Evolutionary conservation across 2,888 invertebrate genomes (phyloP).

Genomic region (Cephus sareptanus): DNA sequence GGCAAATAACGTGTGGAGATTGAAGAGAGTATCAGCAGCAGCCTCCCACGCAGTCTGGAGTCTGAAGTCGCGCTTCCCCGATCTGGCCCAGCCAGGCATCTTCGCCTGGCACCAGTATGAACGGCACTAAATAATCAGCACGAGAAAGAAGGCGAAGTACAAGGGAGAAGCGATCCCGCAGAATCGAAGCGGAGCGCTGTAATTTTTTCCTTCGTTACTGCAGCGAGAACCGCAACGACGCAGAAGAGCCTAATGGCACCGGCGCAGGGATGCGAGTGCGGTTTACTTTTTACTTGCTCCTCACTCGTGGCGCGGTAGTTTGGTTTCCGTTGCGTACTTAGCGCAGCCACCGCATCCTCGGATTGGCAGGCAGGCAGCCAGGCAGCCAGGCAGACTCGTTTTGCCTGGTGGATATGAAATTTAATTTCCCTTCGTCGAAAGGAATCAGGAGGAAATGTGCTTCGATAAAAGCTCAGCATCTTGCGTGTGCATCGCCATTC

Average conservation of each 20-base stretch:
- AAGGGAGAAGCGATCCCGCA: no score
- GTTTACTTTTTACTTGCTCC: conserved; percentile 22
- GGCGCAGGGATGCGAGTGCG: conserved; percentile 15
- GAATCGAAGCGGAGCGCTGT: no score
- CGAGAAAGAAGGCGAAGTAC: no score
- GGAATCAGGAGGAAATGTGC: background rate
- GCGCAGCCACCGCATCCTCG: background rate
- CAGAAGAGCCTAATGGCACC: background rate
- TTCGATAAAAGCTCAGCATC: no score
- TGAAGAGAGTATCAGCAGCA: conserved; percentile 55
- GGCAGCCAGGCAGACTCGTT: background rate
- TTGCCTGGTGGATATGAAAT: conserved; percentile 39
- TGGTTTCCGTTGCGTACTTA: conserved; percentile 19
- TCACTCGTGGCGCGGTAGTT: conserved; percentile 28
- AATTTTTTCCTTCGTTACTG: no score
- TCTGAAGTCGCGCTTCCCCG: background rate
- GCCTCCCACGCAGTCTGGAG: conserved; percentile 43
- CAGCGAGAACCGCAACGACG: no score
- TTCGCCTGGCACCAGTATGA: no score
- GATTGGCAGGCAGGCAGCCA: background rate
- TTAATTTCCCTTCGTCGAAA: conserved; percentile 50
- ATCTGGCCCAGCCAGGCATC: background rate
- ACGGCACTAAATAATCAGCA: no score
- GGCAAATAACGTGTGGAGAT: conserved; percentile 32
- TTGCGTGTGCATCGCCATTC: no score